phyloP scores from a whole-genome alignment of 2,113 vertebrate genomes.

The Pyrgilauda ruficollis region DNA sequence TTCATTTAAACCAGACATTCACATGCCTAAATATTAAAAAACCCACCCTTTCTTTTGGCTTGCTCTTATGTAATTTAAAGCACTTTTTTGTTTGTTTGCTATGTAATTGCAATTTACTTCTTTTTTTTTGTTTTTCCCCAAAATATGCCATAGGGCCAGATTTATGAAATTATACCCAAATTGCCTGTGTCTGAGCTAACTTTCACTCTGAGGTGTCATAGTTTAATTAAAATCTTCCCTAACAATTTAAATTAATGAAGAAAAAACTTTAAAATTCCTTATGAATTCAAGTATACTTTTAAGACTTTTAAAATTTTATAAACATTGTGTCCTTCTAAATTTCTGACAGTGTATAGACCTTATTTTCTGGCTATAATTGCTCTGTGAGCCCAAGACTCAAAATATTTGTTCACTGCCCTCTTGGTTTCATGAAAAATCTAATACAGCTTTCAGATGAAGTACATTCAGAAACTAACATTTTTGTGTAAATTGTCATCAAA shows the following conservation, averaged over 20 bases:
- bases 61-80: background rate
- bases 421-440: background rate
- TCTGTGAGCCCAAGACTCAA: background rate
- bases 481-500: background rate
- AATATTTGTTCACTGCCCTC: background rate
- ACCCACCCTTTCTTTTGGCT: fast-evolving
- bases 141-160: background rate
- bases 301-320: background rate
- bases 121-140: no score
- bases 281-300: background rate
- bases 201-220: background rate
- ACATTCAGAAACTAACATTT: background rate
- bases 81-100: background rate
- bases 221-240: background rate
- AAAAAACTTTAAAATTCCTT: background rate
- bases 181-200: background rate
- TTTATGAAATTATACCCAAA: background rate
- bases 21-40: background rate
- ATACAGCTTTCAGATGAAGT: background rate
- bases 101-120: background rate
- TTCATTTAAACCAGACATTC: background rate
- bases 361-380: background rate
- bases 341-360: background rate
- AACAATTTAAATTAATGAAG: background rate
- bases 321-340: background rate